These are phyloP conservation scores for Nymphalis polychloros DNA, from an alignment of 2,888 invertebrate genomes.

Conservation along the genomic window DNA sequence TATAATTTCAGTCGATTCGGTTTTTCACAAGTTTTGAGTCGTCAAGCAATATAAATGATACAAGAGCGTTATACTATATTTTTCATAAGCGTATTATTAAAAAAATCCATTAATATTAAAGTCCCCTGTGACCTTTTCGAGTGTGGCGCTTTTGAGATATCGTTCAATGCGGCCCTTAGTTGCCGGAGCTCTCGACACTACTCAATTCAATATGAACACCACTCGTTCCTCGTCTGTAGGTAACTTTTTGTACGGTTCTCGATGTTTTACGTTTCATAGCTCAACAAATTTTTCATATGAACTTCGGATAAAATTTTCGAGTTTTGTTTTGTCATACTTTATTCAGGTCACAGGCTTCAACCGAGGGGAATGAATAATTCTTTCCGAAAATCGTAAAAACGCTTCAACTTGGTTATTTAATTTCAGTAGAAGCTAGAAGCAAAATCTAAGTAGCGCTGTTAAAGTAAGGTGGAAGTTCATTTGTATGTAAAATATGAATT, in stretches of 20 bases:
- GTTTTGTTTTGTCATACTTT: constrained; percentile 12
- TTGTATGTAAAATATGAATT: too few species aligned
- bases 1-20: too few species aligned
- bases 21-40: too few species aligned
- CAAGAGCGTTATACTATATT: neutral
- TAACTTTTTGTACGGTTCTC: constrained; percentile 12
- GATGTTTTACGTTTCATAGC: constrained; percentile 11
- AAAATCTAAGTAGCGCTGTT: neutral
- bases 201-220: constrained; percentile 54
- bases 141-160: constrained; percentile 58
- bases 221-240: constrained; percentile 36
- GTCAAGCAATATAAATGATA: neutral
- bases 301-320: constrained; percentile 8
- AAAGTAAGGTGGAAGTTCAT: neutral
- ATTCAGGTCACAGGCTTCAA: constrained; percentile 4
- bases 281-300: constrained; percentile 8
- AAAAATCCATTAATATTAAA: constrained; percentile 30
- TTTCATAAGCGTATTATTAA: neutral
- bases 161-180: constrained; percentile 56
- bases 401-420: constrained; percentile 1
- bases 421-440: neutral
- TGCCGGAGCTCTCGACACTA: constrained; percentile 52
- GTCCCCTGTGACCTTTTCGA: constrained; percentile 48
- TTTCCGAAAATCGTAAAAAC: constrained; percentile 1
- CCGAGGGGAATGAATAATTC: constrained; percentile 2